Conservation (phyloP, 92 coral and sea anemone species). For the Palythoa grandiflora region DNA sequence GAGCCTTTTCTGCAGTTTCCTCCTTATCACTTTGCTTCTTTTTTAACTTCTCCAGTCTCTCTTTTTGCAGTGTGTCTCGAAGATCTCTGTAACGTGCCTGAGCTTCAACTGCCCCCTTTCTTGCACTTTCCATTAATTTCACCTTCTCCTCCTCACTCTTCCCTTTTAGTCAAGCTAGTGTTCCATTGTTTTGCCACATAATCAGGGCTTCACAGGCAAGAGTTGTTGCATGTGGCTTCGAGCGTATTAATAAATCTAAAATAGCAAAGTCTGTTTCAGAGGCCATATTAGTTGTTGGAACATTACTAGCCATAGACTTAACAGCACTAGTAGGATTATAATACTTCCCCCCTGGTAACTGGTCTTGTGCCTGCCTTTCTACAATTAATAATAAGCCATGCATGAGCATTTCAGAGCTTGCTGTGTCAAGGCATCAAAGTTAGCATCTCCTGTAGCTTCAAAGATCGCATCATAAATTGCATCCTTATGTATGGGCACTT, state of each 20-base stretch:
- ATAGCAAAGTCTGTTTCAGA: conserved; percentile 25
- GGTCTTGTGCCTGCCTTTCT: conserved; percentile 1
- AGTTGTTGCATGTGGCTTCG: conserved; percentile 26
- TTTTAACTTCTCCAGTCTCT: neutral
- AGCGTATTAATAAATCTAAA: conserved; percentile 20
- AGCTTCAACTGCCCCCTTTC: conserved; percentile 31
- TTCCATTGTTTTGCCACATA: conserved; percentile 22
- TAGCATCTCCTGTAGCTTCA: neutral
- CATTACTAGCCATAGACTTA: conserved; percentile 3
- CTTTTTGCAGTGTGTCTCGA: neutral
- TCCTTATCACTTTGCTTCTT: conserved; percentile 30
- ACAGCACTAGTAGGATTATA: conserved; percentile 21
- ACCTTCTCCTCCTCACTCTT: conserved; percentile 16
- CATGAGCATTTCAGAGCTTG: conserved; percentile 19
- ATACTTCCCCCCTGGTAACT: conserved; percentile 14
- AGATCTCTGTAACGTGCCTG: conserved; percentile 17
- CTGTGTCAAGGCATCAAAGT: conserved; percentile 15
- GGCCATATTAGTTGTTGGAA: conserved; percentile 9
- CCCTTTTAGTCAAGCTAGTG: conserved; percentile 23
- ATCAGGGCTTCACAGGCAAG: conserved; percentile 25
- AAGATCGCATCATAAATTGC: neutral
- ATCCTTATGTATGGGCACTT: conserved; percentile 24
- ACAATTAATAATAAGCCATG: conserved; percentile 8
- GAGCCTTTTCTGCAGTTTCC: conserved; percentile 22
- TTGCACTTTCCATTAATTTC: conserved; percentile 10